Evolutionary conservation across 2,113 vertebrate genomes (phyloP).

Genomic region (Nerophis ophidion): DNA sequence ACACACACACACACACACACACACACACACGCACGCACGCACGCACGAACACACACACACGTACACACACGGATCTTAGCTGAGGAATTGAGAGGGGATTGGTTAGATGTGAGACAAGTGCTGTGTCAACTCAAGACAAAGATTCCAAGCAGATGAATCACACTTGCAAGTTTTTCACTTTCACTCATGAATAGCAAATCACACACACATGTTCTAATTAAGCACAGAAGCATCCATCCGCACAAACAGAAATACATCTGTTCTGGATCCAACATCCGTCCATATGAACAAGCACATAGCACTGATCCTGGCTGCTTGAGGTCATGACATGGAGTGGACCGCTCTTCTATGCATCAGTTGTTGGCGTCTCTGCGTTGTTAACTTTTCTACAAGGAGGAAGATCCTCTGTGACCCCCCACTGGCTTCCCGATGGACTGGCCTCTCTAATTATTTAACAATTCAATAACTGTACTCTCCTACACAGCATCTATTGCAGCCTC

Average conservation of each 20-base stretch:
- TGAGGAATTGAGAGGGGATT: conserved; percentile 11
- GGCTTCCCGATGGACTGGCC: too few species aligned
- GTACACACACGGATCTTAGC: background rate
- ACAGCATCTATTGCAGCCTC: too few species aligned
- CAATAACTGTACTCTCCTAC: too few species aligned
- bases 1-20: conserved; percentile 14
- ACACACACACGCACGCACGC: conserved; percentile 9
- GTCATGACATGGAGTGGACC: too few species aligned
- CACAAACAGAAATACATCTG: background rate
- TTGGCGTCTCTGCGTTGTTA: too few species aligned
- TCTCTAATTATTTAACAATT: too few species aligned
- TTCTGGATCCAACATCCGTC: background rate
- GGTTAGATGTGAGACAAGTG: conserved; percentile 34
- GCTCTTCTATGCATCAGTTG: too few species aligned
- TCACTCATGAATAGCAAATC: conserved; percentile 6
- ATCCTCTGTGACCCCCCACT: too few species aligned
- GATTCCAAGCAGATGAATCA: conserved; percentile 19
- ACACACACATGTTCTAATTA: background rate
- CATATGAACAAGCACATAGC: too few species aligned
- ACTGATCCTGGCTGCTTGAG: too few species aligned
- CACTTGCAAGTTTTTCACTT: conserved; percentile 9
- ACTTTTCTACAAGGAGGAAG: too few species aligned
- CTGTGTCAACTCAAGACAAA: conserved; percentile 29
- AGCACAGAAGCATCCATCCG: background rate
- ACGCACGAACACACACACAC: conserved; percentile 9